Evolutionary conservation across 2,797 vertebrate genomes (phyloP), one percentile per base, ranked within the genome.

Genomic region (Poliocrania exsul): DNA sequence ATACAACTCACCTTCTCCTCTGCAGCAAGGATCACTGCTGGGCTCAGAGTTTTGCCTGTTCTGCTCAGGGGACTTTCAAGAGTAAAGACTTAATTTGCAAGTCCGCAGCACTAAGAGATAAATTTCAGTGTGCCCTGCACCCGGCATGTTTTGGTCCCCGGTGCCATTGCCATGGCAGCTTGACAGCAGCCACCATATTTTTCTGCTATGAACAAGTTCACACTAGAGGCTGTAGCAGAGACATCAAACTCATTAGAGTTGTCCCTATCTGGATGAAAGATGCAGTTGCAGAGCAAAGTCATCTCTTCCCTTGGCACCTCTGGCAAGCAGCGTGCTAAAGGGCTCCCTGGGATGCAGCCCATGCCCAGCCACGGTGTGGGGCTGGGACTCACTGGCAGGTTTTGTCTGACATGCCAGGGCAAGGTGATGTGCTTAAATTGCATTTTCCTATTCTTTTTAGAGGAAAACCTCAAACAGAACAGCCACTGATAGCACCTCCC

Each of bases 261-360:
- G 50, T 74, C 79, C 78, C 74, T 81, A 16, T 42, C 49, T 0
- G 4, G 42, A 78, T 29, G 47, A 82, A 56, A 75, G 56, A 70
- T 25, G 53, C 21, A 77, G 53, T 6, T 82, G 56, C 9, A 53
- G 49, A 77, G 71, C 29, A 65, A 70, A 90, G 20, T 37, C 58
- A 35, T 40, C 69, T 56, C 65, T 78, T 57, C 15, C 9, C 35
- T 56, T 44, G 65, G 38, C 84, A 56, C 11, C 56, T 47, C 29
- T 53, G 12, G 0, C 5, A 0, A 14, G 25, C 0, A 0, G 37
- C 1, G 1, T 60, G 31, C 67, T 83, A 13, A 88, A 44, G 33
- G 57, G 26, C 15, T 66, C 37, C 46, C 2, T 0, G 3, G 53
- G 38, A 15, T 7, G 33, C 25, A 57, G 42, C 37, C 44, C 3